These are phyloP conservation scores for Ptychodera flava DNA, from an alignment of 35 echinoderm and acorn worm genomes.

Conservation along the genomic window DNA sequence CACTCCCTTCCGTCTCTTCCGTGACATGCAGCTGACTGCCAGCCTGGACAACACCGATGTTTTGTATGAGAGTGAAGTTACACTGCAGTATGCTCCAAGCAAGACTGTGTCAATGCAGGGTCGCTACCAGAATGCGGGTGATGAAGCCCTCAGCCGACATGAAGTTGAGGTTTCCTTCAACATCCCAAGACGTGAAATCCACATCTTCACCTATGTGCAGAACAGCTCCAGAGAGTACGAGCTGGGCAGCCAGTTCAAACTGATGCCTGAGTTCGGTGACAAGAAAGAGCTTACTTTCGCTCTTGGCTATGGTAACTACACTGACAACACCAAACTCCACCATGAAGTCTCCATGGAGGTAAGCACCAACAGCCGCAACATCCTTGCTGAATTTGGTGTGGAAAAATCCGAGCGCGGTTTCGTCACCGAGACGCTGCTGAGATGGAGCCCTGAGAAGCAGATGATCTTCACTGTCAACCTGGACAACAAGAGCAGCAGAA, in stretches of 20 bases:
- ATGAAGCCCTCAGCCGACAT: not conserved
- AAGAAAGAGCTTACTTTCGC: not conserved
- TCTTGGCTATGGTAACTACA: not conserved
- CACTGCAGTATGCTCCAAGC: not conserved
- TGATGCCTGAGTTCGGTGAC: not conserved
- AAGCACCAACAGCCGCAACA: not conserved
- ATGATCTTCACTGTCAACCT: not conserved
- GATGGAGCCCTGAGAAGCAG: not conserved
- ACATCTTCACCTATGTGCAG: not conserved
- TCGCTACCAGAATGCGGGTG: not conserved
- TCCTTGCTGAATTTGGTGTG: not conserved
- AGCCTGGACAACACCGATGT: not conserved
- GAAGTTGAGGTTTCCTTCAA: not conserved
- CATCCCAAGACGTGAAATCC: not conserved
- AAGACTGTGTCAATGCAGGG: not conserved
- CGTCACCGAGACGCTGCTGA: not conserved
- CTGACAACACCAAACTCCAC: not conserved
- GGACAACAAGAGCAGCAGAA: not conserved
- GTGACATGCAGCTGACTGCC: not conserved
- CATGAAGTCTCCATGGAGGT: not conserved
- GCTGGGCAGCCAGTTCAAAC: not conserved
- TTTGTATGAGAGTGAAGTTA: not conserved
- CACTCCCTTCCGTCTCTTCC: not conserved
- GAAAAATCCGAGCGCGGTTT: not conserved
- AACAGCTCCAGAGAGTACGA: not conserved